These are phyloP conservation scores for Phaethon lepturus DNA, from an alignment of 2,113 vertebrate genomes.

Conservation along the genomic window DNA sequence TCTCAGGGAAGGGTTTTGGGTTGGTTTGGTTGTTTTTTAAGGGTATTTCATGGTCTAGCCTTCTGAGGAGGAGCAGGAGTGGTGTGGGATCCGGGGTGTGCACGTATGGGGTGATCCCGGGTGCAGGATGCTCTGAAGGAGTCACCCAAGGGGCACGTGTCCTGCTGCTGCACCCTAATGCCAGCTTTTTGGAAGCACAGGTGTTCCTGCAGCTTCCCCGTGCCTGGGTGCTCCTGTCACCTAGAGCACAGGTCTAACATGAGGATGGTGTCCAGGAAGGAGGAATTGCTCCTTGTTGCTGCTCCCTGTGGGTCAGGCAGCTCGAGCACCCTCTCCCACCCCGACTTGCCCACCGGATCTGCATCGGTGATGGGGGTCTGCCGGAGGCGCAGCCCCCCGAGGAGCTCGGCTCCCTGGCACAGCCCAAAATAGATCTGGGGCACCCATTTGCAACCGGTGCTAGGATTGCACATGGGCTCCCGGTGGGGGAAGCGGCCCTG, in stretches of 20 bases:
- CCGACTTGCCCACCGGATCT: fast-evolving
- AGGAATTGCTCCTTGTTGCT: background rate
- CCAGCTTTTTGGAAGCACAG: background rate
- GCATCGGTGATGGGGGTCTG: fast-evolving
- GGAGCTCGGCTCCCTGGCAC: background rate
- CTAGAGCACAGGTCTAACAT: no score
- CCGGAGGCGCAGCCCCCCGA: fast-evolving
- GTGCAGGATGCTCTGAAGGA: background rate
- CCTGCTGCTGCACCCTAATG: background rate
- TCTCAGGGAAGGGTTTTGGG: background rate
- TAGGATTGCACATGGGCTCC: background rate
- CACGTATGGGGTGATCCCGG: background rate
- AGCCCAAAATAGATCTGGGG: slow-evolving; percentile 45
- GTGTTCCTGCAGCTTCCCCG: no score
- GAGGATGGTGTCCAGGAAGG: background rate
- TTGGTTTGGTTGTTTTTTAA: background rate
- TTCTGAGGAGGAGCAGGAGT: fast-evolving
- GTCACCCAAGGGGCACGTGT: background rate
- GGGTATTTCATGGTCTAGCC: fast-evolving
- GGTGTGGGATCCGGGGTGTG: background rate
- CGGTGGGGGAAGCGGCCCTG: background rate
- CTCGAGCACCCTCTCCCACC: background rate
- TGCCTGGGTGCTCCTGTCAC: no score
- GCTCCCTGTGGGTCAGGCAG: background rate
- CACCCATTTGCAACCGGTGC: slow-evolving; percentile 15